A percentile compares a stretch with the other conserved stretches of the same genome.
Evolutionary conservation across 2,797 vertebrate species (phyloP).

Genomic region (Huso huso): DNA sequence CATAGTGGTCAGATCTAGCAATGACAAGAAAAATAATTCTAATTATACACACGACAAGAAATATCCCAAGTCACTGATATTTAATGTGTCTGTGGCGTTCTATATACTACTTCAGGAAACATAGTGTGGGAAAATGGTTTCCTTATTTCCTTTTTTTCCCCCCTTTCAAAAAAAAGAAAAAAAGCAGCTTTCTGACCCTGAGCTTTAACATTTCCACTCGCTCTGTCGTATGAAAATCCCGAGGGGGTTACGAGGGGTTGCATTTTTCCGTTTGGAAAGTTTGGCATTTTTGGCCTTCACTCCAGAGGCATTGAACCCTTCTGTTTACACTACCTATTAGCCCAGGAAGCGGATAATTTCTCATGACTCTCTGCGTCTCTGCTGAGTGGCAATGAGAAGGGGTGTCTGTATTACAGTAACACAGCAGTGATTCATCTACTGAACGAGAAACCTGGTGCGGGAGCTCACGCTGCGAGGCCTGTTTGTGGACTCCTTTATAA

Average conservation of each 20-base stretch:
- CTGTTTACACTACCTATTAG: background rate
- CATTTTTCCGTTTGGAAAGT: background rate
- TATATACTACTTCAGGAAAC: too few species aligned
- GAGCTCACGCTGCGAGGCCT: too few species aligned
- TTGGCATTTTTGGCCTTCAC: background rate
- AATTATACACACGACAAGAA: too few species aligned
- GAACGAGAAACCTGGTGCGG: too few species aligned
- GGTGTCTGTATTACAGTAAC: too few species aligned
- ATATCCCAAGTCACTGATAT: too few species aligned
- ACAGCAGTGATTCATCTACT: too few species aligned
- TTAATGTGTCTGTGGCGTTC: too few species aligned
- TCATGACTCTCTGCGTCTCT: background rate
- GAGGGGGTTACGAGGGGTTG: background rate
- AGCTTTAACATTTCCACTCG: background rate
- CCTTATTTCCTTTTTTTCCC: conserved; percentile 52
- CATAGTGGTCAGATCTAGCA: too few species aligned
- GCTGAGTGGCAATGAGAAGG: too few species aligned
- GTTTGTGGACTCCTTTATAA: too few species aligned
- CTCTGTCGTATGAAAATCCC: background rate
- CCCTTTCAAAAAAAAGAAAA: conserved; percentile 32
- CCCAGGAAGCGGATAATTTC: background rate
- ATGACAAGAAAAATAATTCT: too few species aligned
- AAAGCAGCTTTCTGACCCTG: conserved; percentile 35
- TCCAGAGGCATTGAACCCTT: background rate
- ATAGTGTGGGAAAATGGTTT: conserved; percentile 67